A percentile compares a stretch with the other conserved stretches of the same genome.
These are phyloP conservation scores for Notolabrus celidotus DNA, from an alignment of 2,797 vertebrate genomes.

Conservation along the genomic window DNA sequence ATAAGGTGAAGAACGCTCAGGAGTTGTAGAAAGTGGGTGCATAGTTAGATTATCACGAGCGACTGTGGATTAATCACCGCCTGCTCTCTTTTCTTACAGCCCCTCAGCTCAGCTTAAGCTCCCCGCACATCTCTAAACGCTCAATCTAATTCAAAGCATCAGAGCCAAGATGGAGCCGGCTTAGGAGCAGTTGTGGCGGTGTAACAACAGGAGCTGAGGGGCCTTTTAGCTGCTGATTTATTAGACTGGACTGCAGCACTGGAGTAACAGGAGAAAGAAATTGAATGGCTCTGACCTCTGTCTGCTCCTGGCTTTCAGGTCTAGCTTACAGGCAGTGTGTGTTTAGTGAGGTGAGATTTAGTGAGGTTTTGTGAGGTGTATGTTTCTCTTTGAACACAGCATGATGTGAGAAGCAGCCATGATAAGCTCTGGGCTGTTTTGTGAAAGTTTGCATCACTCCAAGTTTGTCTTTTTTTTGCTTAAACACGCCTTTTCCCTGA, in stretches of 20 bases:
- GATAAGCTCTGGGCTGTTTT: slow-evolving; percentile 20
- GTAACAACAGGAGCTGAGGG: slow-evolving; percentile 43
- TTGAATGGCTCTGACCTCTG: slow-evolving; percentile 69
- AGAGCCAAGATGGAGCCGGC: slow-evolving; percentile 34
- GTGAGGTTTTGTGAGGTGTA: neutral
- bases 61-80: slow-evolving; percentile 12
- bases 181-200: slow-evolving; percentile 41
- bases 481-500: slow-evolving; percentile 15
- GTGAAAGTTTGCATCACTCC: slow-evolving; percentile 22
- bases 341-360: neutral
- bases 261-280: slow-evolving; percentile 52
- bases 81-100: slow-evolving; percentile 18
- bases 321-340: neutral
- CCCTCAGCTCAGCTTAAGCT: slow-evolving; percentile 48
- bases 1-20: slow-evolving; percentile 1
- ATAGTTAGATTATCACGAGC: slow-evolving; percentile 25
- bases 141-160: slow-evolving; percentile 64
- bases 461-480: neutral
- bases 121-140: slow-evolving; percentile 51
- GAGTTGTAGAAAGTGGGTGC: slow-evolving; percentile 10
- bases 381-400: slow-evolving; percentile 26
- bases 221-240: slow-evolving; percentile 70
- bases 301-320: slow-evolving; percentile 17
- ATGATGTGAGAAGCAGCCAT: slow-evolving; percentile 2
- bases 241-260: slow-evolving; percentile 51